Conservation (phyloP, 2,113 vertebrate genomes). For the Pholis gunnellus region DNA sequence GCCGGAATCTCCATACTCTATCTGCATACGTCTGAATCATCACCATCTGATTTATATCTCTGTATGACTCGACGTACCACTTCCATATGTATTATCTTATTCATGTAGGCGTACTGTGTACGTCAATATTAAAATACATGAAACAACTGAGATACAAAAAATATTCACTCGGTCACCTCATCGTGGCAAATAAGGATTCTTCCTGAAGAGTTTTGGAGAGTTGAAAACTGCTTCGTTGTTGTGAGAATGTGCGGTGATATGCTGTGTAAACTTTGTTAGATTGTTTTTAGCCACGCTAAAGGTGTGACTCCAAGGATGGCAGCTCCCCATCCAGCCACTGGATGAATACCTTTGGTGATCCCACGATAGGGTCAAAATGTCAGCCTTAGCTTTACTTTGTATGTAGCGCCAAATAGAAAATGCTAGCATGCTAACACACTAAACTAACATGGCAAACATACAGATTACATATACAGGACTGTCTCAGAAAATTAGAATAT, state of each 20-base stretch:
- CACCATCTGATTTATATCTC: slow-evolving; percentile 13
- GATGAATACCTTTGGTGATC: background rate
- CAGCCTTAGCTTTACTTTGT: background rate
- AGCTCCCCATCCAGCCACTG: background rate
- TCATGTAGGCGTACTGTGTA: background rate
- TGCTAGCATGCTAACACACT: no score
- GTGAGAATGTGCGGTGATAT: background rate
- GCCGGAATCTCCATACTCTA: slow-evolving; percentile 7
- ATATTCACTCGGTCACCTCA: background rate
- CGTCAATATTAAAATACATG: background rate
- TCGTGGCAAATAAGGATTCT: background rate
- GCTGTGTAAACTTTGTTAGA: background rate
- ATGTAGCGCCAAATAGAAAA: background rate
- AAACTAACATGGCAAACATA: background rate
- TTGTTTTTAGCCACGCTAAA: background rate
- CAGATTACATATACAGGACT: no score
- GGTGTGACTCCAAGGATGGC: background rate
- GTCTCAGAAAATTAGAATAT: no score
- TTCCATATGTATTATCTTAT: slow-evolving; percentile 5
- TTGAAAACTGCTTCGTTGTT: background rate
- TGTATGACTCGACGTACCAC: background rate
- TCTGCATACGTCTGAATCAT: slow-evolving; percentile 12
- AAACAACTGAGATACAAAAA: background rate
- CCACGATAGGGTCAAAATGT: background rate
- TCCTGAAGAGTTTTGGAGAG: background rate